Evolutionary conservation across 2,888 invertebrate genomes (phyloP).

Genomic region (Zhuqinia jingwanae): DNA sequence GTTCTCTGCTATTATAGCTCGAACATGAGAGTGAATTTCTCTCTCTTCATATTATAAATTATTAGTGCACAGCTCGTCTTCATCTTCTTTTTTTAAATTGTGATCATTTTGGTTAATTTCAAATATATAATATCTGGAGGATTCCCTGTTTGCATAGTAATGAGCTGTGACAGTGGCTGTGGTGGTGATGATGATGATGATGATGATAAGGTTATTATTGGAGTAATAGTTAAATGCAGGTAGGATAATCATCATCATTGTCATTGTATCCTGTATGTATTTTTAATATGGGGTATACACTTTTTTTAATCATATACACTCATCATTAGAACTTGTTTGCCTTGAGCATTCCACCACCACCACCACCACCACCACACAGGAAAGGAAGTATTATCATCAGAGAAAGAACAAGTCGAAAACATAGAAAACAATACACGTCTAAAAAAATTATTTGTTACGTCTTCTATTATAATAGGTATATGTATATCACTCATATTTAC

Average conservation of each 20-base stretch:
- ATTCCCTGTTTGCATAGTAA: constrained; percentile 51
- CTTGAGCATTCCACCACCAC: constrained; percentile 61
- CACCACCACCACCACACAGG: neutral
- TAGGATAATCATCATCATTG: constrained; percentile 21
- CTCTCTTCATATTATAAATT: no score
- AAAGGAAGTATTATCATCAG: neutral
- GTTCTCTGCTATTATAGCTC: neutral
- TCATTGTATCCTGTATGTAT: constrained; percentile 32
- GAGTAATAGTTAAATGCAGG: constrained; percentile 33
- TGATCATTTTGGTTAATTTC: neutral
- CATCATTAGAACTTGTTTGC: constrained; percentile 57
- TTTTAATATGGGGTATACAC: neutral
- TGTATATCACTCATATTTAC: neutral
- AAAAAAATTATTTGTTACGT: neutral
- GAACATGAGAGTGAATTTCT: neutral
- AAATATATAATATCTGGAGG: neutral
- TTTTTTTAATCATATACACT: constrained; percentile 39
- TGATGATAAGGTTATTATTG: constrained; percentile 4
- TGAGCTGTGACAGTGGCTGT: constrained; percentile 1
- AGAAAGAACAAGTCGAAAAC: constrained; percentile 5
- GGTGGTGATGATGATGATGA: neutral
- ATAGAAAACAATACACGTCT: neutral
- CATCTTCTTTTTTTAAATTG: neutral
- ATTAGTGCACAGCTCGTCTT: no score
- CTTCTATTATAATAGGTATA: neutral